These are phyloP conservation scores for Ariopsis seemanni DNA, from an alignment of 2,113 vertebrate genomes.

Conservation along the genomic window DNA sequence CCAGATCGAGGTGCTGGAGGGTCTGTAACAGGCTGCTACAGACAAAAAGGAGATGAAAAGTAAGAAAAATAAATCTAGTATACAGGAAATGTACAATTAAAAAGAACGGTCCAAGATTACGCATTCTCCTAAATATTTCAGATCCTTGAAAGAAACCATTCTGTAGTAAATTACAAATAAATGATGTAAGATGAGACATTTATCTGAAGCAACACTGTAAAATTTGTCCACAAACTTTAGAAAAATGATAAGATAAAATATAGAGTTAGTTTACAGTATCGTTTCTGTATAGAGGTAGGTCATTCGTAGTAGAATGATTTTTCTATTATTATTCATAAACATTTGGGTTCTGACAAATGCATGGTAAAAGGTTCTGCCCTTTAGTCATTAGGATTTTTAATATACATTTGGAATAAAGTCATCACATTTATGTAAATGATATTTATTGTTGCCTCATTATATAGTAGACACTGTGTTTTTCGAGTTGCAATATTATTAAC, in stretches of 20 bases:
- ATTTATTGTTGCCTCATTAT: not conserved
- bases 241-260: not conserved
- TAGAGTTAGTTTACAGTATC: not conserved
- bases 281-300: not conserved
- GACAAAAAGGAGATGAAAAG: slow-evolving; percentile 28
- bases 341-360: not conserved
- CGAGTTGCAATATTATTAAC: not conserved
- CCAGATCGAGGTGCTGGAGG: slow-evolving; percentile 81
- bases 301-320: not conserved
- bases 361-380: not conserved
- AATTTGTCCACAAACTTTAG: not conserved
- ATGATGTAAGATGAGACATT: not conserved
- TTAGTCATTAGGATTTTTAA: not conserved
- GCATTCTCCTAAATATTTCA: not conserved
- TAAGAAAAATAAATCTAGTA: slow-evolving; percentile 6
- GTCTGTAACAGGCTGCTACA: slow-evolving; percentile 85
- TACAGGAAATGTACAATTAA: not conserved
- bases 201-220: not conserved
- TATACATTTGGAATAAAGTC: not conserved
- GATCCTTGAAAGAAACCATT: not conserved
- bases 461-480: not conserved
- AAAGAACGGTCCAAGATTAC: not conserved
- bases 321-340: not conserved
- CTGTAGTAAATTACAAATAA: not conserved
- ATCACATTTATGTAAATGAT: no score